These are phyloP conservation scores for Encarsia formosa DNA, from an alignment of 2,888 invertebrate species.

Conservation along the genomic window DNA sequence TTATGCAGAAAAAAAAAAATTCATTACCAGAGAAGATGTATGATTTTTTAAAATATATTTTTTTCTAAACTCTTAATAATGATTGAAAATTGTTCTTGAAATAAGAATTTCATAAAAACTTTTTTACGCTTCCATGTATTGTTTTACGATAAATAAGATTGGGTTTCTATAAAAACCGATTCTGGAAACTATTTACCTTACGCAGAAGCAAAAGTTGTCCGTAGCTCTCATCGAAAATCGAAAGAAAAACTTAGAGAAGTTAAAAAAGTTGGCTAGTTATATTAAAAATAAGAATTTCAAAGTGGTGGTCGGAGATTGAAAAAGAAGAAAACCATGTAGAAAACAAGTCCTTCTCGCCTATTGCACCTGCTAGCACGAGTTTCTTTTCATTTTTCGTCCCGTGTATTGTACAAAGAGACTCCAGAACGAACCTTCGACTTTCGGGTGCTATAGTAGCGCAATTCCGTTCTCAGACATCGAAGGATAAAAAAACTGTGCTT, in stretches of 20 bases:
- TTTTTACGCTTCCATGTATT: no score
- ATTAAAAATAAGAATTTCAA: neutral
- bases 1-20: no score
- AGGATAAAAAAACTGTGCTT: neutral
- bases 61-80: no score
- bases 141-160: no score
- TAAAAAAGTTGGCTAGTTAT: neutral
- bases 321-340: slow-evolving; percentile 11
- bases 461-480: slow-evolving; percentile 1
- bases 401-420: slow-evolving; percentile 1
- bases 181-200: no score
- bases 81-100: no score
- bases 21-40: no score
- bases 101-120: no score
- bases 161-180: no score
- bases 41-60: no score
- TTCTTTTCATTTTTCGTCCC: slow-evolving; percentile 1
- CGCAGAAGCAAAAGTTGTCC: no score
- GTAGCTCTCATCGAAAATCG: neutral
- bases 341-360: neutral
- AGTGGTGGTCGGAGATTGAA: slow-evolving; percentile 8
- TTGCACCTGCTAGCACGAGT: neutral
- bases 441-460: neutral
- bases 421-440: slow-evolving; percentile 11
- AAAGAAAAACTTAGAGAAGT: neutral